Evolutionary conservation across 37 sponge, comb jelly and placozoan species (phyloP).

Genomic region (Amphimedon queenslandica): DNA sequence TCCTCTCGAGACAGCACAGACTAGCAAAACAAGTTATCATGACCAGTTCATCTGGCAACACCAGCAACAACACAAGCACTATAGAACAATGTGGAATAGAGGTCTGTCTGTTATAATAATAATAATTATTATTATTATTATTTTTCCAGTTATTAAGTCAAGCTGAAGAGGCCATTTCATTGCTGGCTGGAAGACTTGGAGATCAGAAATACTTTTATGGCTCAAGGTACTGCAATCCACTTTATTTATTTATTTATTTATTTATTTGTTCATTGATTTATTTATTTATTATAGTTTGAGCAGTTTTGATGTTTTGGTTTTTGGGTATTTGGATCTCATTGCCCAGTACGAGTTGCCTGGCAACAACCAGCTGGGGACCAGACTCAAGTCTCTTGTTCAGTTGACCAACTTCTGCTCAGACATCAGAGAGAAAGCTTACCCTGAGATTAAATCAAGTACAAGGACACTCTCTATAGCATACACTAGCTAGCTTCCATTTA

Average conservation of each 20-base stretch:
- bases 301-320: conserved; percentile 53
- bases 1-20: conserved; percentile 25
- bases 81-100: conserved; percentile 39
- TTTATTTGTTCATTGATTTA: neutral
- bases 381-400: conserved; percentile 24
- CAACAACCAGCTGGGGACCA: conserved; percentile 18
- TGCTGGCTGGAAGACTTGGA: conserved; percentile 36
- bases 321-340: conserved; percentile 55
- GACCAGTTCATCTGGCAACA: conserved; percentile 12
- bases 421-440: conserved; percentile 22
- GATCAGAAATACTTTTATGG: conserved; percentile 46
- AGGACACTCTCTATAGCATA: no score
- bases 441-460: conserved; percentile 43
- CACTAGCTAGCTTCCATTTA: no score
- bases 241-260: neutral
- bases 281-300: conserved; percentile 25
- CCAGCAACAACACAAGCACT: no score
- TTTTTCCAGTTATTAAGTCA: conserved; percentile 26
- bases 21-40: conserved; percentile 12
- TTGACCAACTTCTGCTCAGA: conserved; percentile 38
- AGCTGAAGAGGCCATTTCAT: conserved; percentile 42
- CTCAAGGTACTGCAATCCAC: conserved; percentile 8
- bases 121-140: neutral
- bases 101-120: conserved; percentile 17
- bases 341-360: conserved; percentile 30